Conservation (phyloP, 2,888 invertebrate genomes). For the Cerastoderma edule region DNA sequence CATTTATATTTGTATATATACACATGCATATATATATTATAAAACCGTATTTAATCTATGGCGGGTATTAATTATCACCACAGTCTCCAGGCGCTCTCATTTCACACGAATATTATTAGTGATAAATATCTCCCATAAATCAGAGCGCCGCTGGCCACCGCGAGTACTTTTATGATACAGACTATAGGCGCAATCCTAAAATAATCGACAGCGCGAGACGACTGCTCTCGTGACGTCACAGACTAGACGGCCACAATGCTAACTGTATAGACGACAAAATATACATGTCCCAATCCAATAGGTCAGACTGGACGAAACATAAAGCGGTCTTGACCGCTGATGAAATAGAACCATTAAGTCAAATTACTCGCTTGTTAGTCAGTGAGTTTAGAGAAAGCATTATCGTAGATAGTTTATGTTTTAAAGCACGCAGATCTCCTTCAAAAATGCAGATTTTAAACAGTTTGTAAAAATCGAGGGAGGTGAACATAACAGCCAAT, state of each 20-base stretch:
- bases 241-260: slow-evolving; percentile 71
- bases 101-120: too few relatives aligned
- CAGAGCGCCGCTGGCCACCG: not conserved
- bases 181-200: slow-evolving; percentile 53
- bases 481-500: slow-evolving; percentile 55
- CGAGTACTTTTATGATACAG: slow-evolving; percentile 47
- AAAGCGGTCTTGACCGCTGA: too few relatives aligned
- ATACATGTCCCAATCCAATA: slow-evolving; percentile 2
- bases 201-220: slow-evolving; percentile 53
- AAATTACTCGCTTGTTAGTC: not conserved
- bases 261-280: slow-evolving; percentile 38
- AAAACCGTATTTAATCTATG: too few relatives aligned
- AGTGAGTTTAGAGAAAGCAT: not conserved
- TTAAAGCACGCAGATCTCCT: not conserved
- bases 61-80: too few relatives aligned
- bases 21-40: too few relatives aligned
- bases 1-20: too few relatives aligned
- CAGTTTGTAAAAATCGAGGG: slow-evolving; percentile 34
- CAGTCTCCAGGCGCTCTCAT: too few relatives aligned
- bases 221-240: slow-evolving; percentile 71
- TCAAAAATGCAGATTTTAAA: slow-evolving; percentile 25
- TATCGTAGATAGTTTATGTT: not conserved
- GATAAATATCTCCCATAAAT: too few relatives aligned
- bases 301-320: slow-evolving; percentile 26
- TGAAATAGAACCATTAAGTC: slow-evolving; percentile 19